Evolutionary conservation across 2,888 invertebrate genomes (phyloP), one percentile per base, ranked within the genome.

Genomic region (Enchytraeus crypticus): DNA sequence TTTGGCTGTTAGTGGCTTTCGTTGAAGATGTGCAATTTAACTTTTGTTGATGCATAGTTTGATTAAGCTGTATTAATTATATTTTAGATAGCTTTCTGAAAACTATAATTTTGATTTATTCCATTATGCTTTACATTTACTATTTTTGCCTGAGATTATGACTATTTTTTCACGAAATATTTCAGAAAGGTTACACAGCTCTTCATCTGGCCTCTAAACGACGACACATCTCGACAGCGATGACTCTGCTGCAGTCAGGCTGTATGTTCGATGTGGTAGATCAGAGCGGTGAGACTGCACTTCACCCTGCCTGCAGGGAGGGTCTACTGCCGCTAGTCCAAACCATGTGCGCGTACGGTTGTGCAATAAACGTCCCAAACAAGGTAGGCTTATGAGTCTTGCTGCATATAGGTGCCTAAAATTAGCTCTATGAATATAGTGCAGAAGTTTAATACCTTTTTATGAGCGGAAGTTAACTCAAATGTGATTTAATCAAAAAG

Each of bases 251-350:
- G 49, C 83, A 84, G 69, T 82, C 83, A 51, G 85, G 84, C 49
- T 84, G 84, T 65, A 82, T 84, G 71, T 81, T 87, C 66, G 87
- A 88, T 75, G 80, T 83, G 49, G 77, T 84, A 11, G 87, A 87
- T 71, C 69, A 85, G 83, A 82, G 81, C 70, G 82, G 57, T 47
- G 85, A 86, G 71, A 84, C 83, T 58, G 81, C 85, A 27, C 75
- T 86, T 53, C 86, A 86, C 69, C 79, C 84, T 65, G 85, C 85
- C 30, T 82, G 83, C 18, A 71, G 81, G 30, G 83, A 82, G 69
- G 81, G 81, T 4, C 81, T 83, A 55, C 71, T 77, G 0, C 71
- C 79, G 23, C 79, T 81, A 4, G 81, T 82, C 32, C 77, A 81
- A 64, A 76, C 80, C 38, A 72, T 84, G 70, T 80, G 82, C 66